These are phyloP conservation scores for Gisinianus flammeolus DNA, from an alignment of 2,888 invertebrate genomes.

Conservation along the genomic window DNA sequence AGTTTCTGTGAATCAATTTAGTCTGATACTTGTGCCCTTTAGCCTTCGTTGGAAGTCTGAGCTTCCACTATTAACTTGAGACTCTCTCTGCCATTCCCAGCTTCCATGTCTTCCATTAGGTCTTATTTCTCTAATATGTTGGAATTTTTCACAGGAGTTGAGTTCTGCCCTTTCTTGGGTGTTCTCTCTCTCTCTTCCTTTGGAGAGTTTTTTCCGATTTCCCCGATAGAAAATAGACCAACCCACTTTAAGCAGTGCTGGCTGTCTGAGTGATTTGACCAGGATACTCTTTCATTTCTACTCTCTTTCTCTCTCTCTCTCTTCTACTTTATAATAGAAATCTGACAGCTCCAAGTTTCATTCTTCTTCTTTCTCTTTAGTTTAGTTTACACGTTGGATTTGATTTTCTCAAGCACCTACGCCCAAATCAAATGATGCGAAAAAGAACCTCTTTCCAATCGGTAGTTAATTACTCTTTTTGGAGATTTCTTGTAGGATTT, in stretches of 20 bases:
- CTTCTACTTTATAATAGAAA: conserved; percentile 12
- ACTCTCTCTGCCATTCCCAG: conserved; percentile 17
- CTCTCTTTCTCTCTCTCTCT: neutral
- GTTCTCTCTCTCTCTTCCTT: conserved; percentile 2
- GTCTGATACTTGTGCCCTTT: conserved; percentile 40
- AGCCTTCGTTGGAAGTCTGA: conserved; percentile 30
- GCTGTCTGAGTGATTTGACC: conserved; percentile 9
- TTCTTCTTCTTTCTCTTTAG: neutral
- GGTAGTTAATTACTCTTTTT: conserved; percentile 11
- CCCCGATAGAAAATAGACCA: conserved; percentile 20
- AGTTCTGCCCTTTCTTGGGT: neutral
- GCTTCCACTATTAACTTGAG: conserved; percentile 34
- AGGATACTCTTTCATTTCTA: neutral
- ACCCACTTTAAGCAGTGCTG: conserved; percentile 16
- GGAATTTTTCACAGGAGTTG: conserved; percentile 9
- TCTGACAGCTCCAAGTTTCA: neutral
- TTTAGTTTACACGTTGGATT: neutral
- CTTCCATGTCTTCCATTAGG: neutral
- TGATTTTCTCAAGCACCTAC: conserved; percentile 1
- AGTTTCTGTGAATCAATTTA: conserved; percentile 46
- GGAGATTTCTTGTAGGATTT: neutral
- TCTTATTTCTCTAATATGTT: conserved; percentile 21
- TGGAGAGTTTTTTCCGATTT: neutral
- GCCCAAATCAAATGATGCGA: conserved; percentile 18
- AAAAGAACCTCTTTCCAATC: conserved; percentile 3